A percentile compares a stretch with the other conserved stretches of the same genome.
phyloP scores from a whole-genome alignment of 2,113 vertebrate species.

The Nothobranchius furzeri region DNA sequence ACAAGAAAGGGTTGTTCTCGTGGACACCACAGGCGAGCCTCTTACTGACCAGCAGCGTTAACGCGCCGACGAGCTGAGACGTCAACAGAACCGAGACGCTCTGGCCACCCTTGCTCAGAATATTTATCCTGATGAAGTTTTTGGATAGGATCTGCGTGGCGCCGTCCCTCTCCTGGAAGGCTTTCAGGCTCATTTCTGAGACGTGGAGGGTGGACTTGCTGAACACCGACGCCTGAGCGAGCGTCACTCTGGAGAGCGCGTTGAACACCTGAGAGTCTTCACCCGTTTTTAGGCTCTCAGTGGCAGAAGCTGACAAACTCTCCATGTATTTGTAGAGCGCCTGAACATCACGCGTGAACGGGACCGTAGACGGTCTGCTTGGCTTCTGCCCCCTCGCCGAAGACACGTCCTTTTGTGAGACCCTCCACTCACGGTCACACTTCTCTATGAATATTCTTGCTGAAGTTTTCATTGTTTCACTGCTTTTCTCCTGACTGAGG shows the following conservation, averaged over 20 bases:
- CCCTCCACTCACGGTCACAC: conserved; percentile 33
- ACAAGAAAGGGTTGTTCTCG: conserved; percentile 48
- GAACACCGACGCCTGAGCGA: conserved; percentile 43
- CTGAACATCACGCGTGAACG: conserved; percentile 55
- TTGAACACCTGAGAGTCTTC: conserved; percentile 32
- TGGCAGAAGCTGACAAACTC: conserved; percentile 18
- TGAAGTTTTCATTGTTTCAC: not conserved
- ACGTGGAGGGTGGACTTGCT: conserved; percentile 43
- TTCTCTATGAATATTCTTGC: conserved; percentile 30
- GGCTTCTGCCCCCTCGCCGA: conserved; percentile 1
- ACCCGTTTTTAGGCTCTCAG: conserved; percentile 16
- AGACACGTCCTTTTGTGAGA: not conserved
- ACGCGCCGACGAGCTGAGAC: conserved; percentile 32
- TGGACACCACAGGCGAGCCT: conserved; percentile 34
- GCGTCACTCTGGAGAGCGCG: conserved; percentile 44
- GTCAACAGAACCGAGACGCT: conserved; percentile 45
- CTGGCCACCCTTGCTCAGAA: not conserved
- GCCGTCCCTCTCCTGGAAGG: conserved; percentile 40
- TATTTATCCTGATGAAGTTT: conserved; percentile 52
- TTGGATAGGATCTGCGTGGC: conserved; percentile 37
- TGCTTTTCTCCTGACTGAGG: not conserved
- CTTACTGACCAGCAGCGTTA: conserved; percentile 47
- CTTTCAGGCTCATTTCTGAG: conserved; percentile 50
- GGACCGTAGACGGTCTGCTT: conserved; percentile 41
- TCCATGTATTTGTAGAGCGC: conserved; percentile 32